Base-by-base conservation (phyloP, 2,888 invertebrate species). In the Cabera pusaria region DNA sequence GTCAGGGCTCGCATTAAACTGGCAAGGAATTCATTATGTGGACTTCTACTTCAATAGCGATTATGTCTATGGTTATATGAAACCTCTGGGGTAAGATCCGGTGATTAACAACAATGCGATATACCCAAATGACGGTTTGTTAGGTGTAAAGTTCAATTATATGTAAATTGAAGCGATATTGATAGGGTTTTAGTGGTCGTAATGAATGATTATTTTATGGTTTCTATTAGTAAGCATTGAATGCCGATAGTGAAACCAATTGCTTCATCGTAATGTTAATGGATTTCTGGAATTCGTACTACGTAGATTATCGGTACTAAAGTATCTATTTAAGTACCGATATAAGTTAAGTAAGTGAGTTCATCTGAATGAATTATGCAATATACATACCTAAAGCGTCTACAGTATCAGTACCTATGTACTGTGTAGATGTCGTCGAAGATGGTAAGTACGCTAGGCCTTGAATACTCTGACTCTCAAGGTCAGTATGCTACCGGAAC, bases 71-170 rank as follows among this genome's bases (percentile, higher is more conserved):
- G 37, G 52, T 49, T 46, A 49, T 49, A 49, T 35, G 42, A 50
- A 56, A 52, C 56, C 72, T 56, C 66, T 53, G 40, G 70, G 65
- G 72, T 52, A 52, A 62, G 54, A 68, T 69, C 60, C 58, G 53
- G 61, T 71, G 71, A 76, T 76, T 75, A 76, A 69, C 68, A 42
- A 27, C 25, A 42, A 31, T 40, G 37, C 35, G 39, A 38, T 28
- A 49, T 46, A 38, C 44, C 44, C 33, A 16, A 26, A 49, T 46
- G 52, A 41, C 43, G 45, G 41, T 35, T 46, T 32, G 37, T 42
- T 44, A 62, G 62, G 66, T 65, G 68, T 63, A 64, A 65, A 64
- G 56, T 67, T 61, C 49, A 59, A 65, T 55, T 50, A 63, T 54
- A 64, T 64, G 57, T 49, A 63, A 66, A 59, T 66, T 60, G 49